These are phyloP conservation scores for Tachysurus fulvidraco DNA, from an alignment of 2,113 vertebrate species.

Conservation along the genomic window DNA sequence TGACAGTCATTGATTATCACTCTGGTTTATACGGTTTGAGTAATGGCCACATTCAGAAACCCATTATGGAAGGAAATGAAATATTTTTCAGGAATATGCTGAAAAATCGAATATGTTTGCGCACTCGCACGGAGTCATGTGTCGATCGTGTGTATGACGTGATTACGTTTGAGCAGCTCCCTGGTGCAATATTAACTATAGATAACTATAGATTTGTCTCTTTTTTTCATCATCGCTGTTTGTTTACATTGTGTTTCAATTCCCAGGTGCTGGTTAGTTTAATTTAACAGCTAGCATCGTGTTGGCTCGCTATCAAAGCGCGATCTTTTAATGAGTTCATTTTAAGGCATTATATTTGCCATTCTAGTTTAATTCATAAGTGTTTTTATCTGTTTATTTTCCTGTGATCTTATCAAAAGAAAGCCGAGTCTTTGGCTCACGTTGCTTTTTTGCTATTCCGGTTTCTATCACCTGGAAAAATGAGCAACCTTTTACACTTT, in stretches of 20 bases:
- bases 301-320: background rate
- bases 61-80: slow-evolving; percentile 54
- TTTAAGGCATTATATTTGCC: background rate
- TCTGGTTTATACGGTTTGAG: slow-evolving; percentile 52
- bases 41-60: slow-evolving; percentile 51
- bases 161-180: background rate
- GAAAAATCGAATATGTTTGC: background rate
- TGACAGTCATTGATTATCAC: slow-evolving; percentile 57
- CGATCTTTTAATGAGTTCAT: too few relatives aligned
- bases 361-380: background rate
- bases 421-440: too few relatives aligned
- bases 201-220: background rate
- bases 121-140: background rate
- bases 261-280: background rate
- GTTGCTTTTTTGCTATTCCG: too few relatives aligned
- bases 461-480: too few relatives aligned
- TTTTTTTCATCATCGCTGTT: background rate
- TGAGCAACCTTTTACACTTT: background rate
- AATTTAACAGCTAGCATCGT: background rate
- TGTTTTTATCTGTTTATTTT: background rate
- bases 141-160: background rate
- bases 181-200: background rate
- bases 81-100: too few relatives aligned
- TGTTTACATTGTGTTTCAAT: background rate
- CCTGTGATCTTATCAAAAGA: too few relatives aligned